Conservation (phyloP, 2,113 vertebrate genomes). For the Baryphthengus martii region DNA sequence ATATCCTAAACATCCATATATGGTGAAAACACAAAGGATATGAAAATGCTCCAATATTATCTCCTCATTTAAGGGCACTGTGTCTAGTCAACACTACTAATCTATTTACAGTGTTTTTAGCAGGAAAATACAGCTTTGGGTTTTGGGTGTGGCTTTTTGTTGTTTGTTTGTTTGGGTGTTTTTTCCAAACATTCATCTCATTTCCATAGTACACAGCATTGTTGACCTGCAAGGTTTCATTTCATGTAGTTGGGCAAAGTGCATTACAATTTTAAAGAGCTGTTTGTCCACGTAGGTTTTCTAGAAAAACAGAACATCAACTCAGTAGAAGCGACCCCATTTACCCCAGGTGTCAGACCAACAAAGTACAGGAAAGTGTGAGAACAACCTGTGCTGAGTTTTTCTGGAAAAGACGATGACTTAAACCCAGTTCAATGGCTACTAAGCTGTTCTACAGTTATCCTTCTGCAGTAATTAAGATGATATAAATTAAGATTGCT, state of each 20-base stretch:
- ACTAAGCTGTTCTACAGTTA: not conserved
- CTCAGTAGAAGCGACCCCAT: not conserved
- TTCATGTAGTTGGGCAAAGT: not conserved
- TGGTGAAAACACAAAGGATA: not conserved
- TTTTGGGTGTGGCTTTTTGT: not conserved
- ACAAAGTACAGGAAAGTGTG: not conserved
- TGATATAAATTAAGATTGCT: not conserved
- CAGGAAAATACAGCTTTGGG: not conserved
- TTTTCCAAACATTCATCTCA: not conserved
- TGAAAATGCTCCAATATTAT: not conserved
- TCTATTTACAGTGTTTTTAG: not conserved
- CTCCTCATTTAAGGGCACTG: not conserved
- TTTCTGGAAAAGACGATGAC: not conserved
- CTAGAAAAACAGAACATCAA: not conserved
- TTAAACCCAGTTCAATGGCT: not conserved
- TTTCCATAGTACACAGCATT: not conserved
- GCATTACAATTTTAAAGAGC: not conserved
- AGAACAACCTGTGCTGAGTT: not conserved
- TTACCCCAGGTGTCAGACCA: not conserved
- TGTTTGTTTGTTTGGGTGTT: not conserved
- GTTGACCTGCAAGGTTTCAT: not conserved
- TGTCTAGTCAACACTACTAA: not conserved
- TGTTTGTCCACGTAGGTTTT: not conserved
- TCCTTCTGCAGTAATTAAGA: not conserved
- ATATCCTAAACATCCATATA: not conserved